A percentile compares a stretch with the other conserved stretches of the same genome.
Evolutionary conservation across 1,140 invertebrate species (phyloP).

Genomic region (Hermetia illucens): DNA sequence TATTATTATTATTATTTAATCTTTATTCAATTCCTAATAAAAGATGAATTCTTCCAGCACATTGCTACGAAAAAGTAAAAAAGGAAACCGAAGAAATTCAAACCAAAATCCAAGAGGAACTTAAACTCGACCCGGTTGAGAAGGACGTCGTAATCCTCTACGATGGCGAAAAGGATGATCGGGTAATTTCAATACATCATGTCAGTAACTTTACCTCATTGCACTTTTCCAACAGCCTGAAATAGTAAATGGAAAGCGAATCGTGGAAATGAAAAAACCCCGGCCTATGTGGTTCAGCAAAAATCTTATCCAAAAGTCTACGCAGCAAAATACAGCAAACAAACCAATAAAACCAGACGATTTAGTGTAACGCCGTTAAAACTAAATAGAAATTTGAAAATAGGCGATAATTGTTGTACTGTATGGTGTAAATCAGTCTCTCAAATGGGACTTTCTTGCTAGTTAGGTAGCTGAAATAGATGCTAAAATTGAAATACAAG

Average conservation of each 20-base stretch:
- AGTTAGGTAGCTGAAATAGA: neutral
- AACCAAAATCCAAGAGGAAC: slow-evolving; percentile 50
- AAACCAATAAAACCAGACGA: slow-evolving; percentile 58
- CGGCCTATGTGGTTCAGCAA: slow-evolving; percentile 65
- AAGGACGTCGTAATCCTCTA: slow-evolving; percentile 74
- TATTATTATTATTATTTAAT: neutral
- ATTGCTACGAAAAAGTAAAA: slow-evolving; percentile 70
- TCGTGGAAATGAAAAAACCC: slow-evolving; percentile 59
- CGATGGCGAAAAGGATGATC: slow-evolving; percentile 52
- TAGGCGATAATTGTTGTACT: neutral
- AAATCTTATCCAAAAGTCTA: slow-evolving; percentile 65
- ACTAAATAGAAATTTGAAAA: neutral
- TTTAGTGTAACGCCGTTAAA: slow-evolving; percentile 38
- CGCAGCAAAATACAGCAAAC: slow-evolving; percentile 44
- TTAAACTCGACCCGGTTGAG: slow-evolving; percentile 57
- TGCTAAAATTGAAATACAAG: slow-evolving; percentile 5
- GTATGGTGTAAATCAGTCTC: neutral
- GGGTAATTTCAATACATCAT: slow-evolving; percentile 22
- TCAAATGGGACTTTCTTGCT: neutral
- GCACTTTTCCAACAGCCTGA: slow-evolving; percentile 23
- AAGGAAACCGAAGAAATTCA: slow-evolving; percentile 66
- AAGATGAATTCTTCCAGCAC: slow-evolving; percentile 32
- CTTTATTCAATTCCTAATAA: neutral
- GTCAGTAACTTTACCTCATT: slow-evolving; percentile 1
- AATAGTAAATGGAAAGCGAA: slow-evolving; percentile 44